Percentiles rank a stretch among this genome's conserved stretches.
Evolutionary conservation across 2,113 vertebrate genomes (phyloP).

Genomic region (Drymodes brunneopygia): DNA sequence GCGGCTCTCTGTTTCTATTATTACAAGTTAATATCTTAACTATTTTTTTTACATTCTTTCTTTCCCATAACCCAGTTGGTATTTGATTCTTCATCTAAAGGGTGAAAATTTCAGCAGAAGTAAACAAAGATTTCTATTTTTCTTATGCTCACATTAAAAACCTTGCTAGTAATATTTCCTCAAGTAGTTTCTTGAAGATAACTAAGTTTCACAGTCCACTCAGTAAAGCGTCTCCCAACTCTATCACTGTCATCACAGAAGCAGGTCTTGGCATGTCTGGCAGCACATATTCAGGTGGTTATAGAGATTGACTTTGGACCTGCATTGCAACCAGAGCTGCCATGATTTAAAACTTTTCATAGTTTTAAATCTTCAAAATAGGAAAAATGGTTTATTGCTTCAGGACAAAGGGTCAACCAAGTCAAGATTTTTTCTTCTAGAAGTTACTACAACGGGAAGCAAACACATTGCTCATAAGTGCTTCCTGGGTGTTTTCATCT

Average conservation of each 20-base stretch:
- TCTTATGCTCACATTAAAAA: neutral
- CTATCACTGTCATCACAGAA: neutral
- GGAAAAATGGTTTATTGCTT: neutral
- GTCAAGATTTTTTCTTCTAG: neutral
- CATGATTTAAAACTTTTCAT: neutral
- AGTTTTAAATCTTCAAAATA: neutral
- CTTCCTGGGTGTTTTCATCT: neutral
- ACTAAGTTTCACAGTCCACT: neutral
- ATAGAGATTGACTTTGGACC: neutral
- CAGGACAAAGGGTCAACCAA: neutral
- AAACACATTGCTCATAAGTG: neutral
- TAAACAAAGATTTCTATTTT: neutral
- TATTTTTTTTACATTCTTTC: neutral
- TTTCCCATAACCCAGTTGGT: neutral
- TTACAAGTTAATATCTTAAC: neutral
- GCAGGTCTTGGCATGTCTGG: neutral
- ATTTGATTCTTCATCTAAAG: neutral
- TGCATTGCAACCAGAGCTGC: neutral
- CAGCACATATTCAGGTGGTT: neutral
- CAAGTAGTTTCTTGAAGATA: neutral
- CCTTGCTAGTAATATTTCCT: neutral
- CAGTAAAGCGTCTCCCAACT: neutral
- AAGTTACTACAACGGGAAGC: neutral
- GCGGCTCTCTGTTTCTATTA: neutral
- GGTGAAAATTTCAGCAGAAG: neutral